phyloP scores from a whole-genome alignment of 2,113 vertebrate genomes.

The Notothenia coriiceps region DNA sequence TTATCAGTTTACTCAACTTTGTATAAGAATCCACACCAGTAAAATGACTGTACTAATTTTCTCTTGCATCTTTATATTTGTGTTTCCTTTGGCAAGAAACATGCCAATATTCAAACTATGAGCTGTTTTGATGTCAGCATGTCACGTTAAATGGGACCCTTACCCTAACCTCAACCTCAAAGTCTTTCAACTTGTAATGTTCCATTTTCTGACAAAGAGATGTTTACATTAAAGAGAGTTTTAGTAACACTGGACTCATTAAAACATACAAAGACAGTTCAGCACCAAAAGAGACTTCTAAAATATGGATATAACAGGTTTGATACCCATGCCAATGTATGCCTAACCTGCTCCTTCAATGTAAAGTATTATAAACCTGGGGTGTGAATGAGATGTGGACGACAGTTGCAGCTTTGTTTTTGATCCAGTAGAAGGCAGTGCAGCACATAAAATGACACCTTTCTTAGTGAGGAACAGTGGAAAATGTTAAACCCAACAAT shows the following conservation, averaged over 20 bases:
- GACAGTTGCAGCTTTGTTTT: slow-evolving; percentile 10
- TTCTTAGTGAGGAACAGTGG: background rate
- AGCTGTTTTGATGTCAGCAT: background rate
- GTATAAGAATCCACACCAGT: slow-evolving; percentile 1
- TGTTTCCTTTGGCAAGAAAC: background rate
- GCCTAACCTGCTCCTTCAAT: background rate
- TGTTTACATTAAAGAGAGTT: background rate
- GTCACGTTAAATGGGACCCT: slow-evolving; percentile 6
- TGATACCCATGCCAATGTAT: background rate
- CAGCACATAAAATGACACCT: slow-evolving; percentile 7
- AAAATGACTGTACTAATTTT: background rate
- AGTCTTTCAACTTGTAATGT: background rate
- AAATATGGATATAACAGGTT: background rate
- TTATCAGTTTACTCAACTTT: background rate
- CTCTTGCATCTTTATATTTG: background rate
- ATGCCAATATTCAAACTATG: background rate
- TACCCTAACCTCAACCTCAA: background rate
- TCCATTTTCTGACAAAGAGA: background rate
- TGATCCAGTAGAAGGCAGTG: slow-evolving; percentile 67
- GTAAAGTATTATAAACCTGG: background rate
- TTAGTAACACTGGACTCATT: too few species aligned
- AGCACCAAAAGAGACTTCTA: background rate
- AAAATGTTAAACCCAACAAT: background rate
- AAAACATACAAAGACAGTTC: background rate
- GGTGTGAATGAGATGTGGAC: background rate